Conservation (phyloP, 1,140 invertebrate species). For the Ptiloglossa arizonensis region DNA sequence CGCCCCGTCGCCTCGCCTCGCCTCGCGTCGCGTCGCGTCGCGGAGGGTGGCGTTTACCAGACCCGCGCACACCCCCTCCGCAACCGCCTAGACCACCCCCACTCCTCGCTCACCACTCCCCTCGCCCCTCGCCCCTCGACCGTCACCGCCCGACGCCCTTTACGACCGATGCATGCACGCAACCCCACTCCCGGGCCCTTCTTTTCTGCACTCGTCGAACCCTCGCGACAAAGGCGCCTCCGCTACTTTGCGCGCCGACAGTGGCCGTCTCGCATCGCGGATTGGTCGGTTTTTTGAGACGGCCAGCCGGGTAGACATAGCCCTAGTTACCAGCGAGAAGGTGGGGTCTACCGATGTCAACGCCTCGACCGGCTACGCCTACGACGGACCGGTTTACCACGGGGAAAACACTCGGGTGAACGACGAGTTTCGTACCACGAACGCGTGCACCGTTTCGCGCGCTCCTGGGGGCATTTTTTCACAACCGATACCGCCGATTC, state of each 20-base stretch:
- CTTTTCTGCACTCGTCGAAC: conserved; percentile 53
- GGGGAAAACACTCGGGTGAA: conserved; percentile 70
- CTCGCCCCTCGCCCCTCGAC: too few relatives aligned
- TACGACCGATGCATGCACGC: conserved; percentile 21
- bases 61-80: conserved; percentile 47
- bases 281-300: conserved; percentile 82
- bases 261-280: conserved; percentile 81
- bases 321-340: conserved; percentile 78
- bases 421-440: too few relatives aligned
- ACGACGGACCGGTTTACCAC: conserved; percentile 72
- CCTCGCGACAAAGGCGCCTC: conserved; percentile 67
- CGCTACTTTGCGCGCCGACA: conserved; percentile 77
- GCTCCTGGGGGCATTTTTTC: too few relatives aligned
- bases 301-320: conserved; percentile 78
- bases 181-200: conserved; percentile 39
- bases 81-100: neutral
- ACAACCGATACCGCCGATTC: too few relatives aligned
- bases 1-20: too few relatives aligned
- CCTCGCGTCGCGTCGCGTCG: neutral
- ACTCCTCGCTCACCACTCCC: too few relatives aligned
- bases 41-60: conserved; percentile 58
- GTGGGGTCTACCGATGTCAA: conserved; percentile 72
- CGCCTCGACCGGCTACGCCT: conserved; percentile 77
- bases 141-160: conserved; percentile 30
- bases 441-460: too few relatives aligned